Conservation (phyloP, 1,140 invertebrate genomes). For the Hylaeus volcanicus region DNA sequence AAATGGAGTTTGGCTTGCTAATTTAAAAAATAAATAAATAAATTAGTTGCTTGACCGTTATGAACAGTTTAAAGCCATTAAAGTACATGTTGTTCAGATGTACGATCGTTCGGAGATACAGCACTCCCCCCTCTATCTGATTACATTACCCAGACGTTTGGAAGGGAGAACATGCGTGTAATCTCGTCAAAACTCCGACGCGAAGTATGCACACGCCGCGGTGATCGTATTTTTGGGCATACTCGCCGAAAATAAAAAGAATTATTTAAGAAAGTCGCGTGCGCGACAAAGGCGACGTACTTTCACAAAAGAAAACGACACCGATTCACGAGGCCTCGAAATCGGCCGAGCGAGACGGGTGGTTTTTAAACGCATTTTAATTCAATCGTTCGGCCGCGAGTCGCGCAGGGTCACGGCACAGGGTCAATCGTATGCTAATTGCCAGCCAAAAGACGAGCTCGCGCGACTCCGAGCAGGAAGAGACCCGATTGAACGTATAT, state of each 20-base stretch:
- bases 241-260: constrained; percentile 21
- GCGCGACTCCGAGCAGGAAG: constrained; percentile 53
- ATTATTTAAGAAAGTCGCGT: constrained; percentile 5
- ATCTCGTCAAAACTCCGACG: background rate
- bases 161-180: too few relatives aligned
- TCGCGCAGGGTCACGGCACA: constrained; percentile 66
- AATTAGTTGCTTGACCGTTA: too few relatives aligned
- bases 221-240: background rate
- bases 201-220: too few relatives aligned
- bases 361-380: constrained; percentile 66
- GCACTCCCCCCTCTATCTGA: too few relatives aligned
- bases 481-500: constrained; percentile 45
- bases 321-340: constrained; percentile 35
- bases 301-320: constrained; percentile 39
- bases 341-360: constrained; percentile 47
- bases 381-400: constrained; percentile 63
- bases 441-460: constrained; percentile 77
- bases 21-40: too few relatives aligned
- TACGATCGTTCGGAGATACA: too few relatives aligned
- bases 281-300: constrained; percentile 31
- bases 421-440: constrained; percentile 81
- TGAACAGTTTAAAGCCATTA: too few relatives aligned
- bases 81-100: too few relatives aligned
- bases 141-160: too few relatives aligned
- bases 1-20: too few relatives aligned